A percentile compares a stretch with the other conserved stretches of the same genome.
Evolutionary conservation across 2,113 vertebrate genomes (phyloP).

Genomic region (Capra hircus): DNA sequence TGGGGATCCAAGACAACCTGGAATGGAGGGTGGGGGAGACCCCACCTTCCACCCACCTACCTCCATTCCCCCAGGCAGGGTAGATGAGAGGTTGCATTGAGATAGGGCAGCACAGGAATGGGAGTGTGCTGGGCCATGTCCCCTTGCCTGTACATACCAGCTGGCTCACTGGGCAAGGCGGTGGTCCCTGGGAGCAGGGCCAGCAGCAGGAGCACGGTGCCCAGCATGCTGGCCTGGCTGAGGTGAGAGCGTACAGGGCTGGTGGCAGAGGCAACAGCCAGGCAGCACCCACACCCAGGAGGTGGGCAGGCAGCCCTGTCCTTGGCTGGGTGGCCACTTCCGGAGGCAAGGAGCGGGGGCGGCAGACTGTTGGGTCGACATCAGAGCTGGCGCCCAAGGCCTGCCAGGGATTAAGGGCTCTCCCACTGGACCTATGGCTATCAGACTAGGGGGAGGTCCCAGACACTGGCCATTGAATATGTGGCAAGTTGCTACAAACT

Average conservation of each 20-base stretch:
- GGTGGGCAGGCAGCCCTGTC: background rate
- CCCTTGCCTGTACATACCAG: constrained; percentile 11
- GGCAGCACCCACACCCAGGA: background rate
- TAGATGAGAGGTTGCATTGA: fast-evolving
- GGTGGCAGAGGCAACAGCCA: background rate
- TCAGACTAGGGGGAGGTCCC: too few species aligned
- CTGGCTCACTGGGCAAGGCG: background rate
- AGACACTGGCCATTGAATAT: fast-evolving
- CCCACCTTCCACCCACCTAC: background rate
- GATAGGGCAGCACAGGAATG: fast-evolving
- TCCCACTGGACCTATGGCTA: background rate
- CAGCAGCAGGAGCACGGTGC: background rate
- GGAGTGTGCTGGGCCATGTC: fast-evolving
- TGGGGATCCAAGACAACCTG: background rate
- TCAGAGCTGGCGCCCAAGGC: constrained; percentile 18
- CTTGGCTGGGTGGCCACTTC: background rate
- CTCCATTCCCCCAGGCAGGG: fast-evolving
- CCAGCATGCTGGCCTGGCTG: background rate
- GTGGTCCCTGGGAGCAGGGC: background rate
- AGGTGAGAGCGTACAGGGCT: fast-evolving
- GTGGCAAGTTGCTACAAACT: background rate
- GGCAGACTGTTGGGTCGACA: background rate
- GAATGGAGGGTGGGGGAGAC: background rate
- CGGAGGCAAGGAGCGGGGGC: background rate
- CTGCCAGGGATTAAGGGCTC: constrained; percentile 29